Conservation (phyloP, 1,140 invertebrate species). For the Zaprionus africanus region DNA sequence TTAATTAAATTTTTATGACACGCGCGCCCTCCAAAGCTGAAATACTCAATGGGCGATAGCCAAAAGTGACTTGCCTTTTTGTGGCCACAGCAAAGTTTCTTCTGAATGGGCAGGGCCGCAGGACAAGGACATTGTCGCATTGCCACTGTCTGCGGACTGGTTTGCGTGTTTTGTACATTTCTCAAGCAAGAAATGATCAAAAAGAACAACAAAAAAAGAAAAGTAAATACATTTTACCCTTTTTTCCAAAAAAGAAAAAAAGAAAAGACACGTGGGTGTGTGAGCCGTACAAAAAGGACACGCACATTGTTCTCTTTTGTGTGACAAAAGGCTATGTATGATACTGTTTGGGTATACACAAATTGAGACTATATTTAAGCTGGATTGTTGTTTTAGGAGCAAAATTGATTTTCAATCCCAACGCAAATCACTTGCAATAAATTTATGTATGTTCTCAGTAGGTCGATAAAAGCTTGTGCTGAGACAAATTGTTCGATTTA, state of each 20-base stretch:
- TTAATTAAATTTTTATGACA: slow-evolving; percentile 81
- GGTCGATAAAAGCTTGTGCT: background rate
- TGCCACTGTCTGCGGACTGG: slow-evolving; percentile 48
- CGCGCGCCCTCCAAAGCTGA: slow-evolving; percentile 34
- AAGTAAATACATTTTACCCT: slow-evolving; percentile 77
- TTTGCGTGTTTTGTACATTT: slow-evolving; percentile 68
- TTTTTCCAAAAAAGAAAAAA: slow-evolving; percentile 37
- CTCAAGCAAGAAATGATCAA: slow-evolving; percentile 42
- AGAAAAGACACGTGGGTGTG: slow-evolving; percentile 54
- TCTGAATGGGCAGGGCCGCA: slow-evolving; percentile 23
- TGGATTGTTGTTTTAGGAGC: background rate
- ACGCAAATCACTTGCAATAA: background rate
- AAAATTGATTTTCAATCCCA: background rate
- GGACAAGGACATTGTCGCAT: slow-evolving; percentile 26
- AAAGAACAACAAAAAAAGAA: slow-evolving; percentile 26
- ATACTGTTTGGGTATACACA: slow-evolving; percentile 9
- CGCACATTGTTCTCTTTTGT: slow-evolving; percentile 39
- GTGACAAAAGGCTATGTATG: slow-evolving; percentile 40
- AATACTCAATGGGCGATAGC: slow-evolving; percentile 31
- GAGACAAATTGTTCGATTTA: background rate
- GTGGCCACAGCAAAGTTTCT: slow-evolving; percentile 26
- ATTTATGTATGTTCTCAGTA: background rate
- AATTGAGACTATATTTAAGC: background rate
- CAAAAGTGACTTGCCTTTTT: slow-evolving; percentile 46
- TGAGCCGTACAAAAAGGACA: slow-evolving; percentile 56